phyloP scores from a whole-genome alignment of 2,797 vertebrate species.

The Etheostoma nigrum region DNA sequence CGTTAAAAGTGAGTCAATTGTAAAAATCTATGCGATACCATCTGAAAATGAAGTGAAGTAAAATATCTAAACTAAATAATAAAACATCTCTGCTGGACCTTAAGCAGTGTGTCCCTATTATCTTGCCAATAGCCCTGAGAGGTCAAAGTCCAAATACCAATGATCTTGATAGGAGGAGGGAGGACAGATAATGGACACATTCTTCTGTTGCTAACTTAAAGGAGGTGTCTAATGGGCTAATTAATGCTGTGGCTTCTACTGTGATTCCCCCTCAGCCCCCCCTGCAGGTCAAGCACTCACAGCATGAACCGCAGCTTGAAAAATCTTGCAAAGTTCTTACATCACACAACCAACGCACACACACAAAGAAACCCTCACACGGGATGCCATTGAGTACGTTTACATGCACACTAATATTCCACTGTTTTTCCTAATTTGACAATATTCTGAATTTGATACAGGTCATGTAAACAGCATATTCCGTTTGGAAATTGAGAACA shows the following conservation, averaged over 20 bases:
- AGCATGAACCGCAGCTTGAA: constrained; percentile 16
- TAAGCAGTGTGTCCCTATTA: not conserved
- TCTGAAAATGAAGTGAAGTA: not conserved
- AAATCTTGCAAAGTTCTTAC: constrained; percentile 23
- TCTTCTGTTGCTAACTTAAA: not conserved
- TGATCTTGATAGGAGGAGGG: constrained; percentile 5
- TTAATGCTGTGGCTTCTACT: constrained; percentile 7
- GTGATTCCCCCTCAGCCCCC: not conserved
- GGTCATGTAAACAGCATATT: too few relatives aligned
- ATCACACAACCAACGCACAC: not conserved
- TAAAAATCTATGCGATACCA: not conserved
- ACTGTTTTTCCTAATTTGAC: too few relatives aligned
- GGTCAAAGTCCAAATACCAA: constrained; percentile 18
- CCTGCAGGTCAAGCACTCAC: constrained; percentile 24
- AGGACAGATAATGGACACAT: constrained; percentile 2
- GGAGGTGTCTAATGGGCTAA: constrained; percentile 56
- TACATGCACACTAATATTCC: too few relatives aligned
- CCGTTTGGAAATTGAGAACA: too few relatives aligned
- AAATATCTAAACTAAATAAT: not conserved
- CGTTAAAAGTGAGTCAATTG: not conserved
- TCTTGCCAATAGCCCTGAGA: constrained; percentile 11
- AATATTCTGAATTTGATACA: too few relatives aligned
- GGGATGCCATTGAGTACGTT: too few relatives aligned
- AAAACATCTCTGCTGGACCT: not conserved
- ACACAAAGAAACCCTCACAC: not conserved